These are phyloP conservation scores for Nephotettix cincticeps DNA, from an alignment of 1,140 invertebrate species.

Conservation along the genomic window DNA sequence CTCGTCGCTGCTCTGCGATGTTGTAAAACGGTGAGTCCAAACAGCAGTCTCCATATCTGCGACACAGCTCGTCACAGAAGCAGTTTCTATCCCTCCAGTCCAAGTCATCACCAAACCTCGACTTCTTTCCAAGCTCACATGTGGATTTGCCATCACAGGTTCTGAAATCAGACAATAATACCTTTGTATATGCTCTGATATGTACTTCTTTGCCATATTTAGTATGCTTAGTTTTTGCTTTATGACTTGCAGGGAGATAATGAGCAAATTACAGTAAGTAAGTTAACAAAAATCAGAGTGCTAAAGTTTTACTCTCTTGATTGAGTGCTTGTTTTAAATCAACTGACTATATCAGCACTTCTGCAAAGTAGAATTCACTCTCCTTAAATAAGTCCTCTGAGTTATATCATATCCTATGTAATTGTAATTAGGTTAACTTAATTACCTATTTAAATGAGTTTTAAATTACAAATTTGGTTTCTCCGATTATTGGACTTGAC, in stretches of 20 bases:
- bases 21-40: conserved; percentile 48
- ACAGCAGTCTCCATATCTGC: conserved; percentile 55
- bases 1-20: conserved; percentile 41
- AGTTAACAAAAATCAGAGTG: neutral
- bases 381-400: no score
- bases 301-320: neutral
- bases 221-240: neutral
- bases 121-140: conserved; percentile 28
- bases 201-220: neutral
- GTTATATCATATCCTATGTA: no score
- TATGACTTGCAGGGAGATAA: neutral
- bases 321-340: neutral
- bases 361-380: no score
- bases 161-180: conserved; percentile 26
- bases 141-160: conserved; percentile 39
- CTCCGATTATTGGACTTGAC: no score
- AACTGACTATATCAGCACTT: neutral
- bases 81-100: conserved; percentile 52
- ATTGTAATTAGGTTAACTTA: no score
- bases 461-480: no score
- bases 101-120: conserved; percentile 34
- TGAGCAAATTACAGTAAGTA: neutral
- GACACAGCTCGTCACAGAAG: conserved; percentile 52
- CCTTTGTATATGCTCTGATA: no score
- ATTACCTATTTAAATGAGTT: no score